Conservation (phyloP, 2,113 vertebrate species). For the Centropus unirufus region DNA sequence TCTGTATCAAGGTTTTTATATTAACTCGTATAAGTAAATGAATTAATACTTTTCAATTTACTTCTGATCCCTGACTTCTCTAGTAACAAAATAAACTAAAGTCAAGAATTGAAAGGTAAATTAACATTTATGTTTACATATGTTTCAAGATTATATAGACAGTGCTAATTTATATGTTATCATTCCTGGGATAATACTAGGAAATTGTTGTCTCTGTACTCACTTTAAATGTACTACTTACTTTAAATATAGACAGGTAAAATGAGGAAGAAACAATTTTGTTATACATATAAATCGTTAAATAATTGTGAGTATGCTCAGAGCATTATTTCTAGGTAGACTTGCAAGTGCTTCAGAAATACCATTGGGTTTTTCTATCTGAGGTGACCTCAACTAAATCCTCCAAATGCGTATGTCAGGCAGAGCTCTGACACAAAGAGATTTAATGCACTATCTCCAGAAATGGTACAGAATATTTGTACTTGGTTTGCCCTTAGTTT, state of each 20-base stretch:
- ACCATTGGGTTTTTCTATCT: background rate
- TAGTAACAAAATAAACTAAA: background rate
- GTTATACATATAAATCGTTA: background rate
- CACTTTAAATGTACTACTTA: background rate
- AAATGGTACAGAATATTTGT: background rate
- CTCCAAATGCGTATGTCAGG: background rate
- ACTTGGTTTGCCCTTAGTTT: background rate
- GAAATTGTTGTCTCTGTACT: background rate
- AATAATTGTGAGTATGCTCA: background rate
- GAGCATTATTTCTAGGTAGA: background rate
- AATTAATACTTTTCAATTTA: background rate
- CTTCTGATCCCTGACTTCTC: background rate
- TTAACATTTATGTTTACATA: background rate
- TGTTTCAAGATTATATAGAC: background rate
- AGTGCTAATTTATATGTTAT: background rate
- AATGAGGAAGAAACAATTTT: background rate
- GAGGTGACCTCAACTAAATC: background rate
- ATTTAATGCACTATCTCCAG: background rate
- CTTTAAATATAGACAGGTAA: background rate
- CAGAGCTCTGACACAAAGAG: background rate
- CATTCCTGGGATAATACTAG: background rate
- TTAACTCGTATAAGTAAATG: background rate
- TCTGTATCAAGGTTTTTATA: background rate
- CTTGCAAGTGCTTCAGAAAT: background rate
- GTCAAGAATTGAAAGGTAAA: background rate